phyloP scores from a whole-genome alignment of 53 echinoderm and acorn worm genomes.

The Holothuria leucospilota region DNA sequence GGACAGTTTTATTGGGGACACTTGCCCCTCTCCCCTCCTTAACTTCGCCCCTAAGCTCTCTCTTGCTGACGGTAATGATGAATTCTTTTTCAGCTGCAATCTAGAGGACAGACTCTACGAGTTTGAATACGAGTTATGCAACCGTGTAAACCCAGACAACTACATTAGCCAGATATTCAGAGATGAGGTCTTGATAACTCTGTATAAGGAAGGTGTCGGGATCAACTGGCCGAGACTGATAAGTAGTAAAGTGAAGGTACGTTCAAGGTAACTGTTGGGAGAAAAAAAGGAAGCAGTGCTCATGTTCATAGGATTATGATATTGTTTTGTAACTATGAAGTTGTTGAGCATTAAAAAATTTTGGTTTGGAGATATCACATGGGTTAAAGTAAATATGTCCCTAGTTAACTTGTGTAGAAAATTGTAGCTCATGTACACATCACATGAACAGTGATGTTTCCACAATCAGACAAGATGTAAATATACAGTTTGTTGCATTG shows the following conservation, averaged over 20 bases:
- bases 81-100: too few species aligned
- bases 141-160: conserved; percentile 73
- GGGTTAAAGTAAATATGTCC: background rate
- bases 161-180: conserved; percentile 61
- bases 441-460: background rate
- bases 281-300: background rate
- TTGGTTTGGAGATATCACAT: background rate
- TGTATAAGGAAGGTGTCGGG: conserved; percentile 81
- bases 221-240: conserved; percentile 84
- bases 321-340: background rate
- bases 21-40: too few species aligned
- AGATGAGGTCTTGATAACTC: conserved; percentile 83
- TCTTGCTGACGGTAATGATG: too few species aligned
- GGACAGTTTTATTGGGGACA: too few species aligned
- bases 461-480: too few species aligned
- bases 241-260: conserved; percentile 75
- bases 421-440: background rate
- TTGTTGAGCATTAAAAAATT: background rate
- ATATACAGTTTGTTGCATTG: background rate
- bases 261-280: background rate
- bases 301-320: background rate
- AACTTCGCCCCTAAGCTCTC: too few species aligned
- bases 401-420: too few species aligned
- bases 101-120: conserved; percentile 46
- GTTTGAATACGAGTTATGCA: conserved; percentile 73